Base-by-base conservation (phyloP, 1,140 invertebrate genomes). In the Batillaria attramentaria region DNA sequence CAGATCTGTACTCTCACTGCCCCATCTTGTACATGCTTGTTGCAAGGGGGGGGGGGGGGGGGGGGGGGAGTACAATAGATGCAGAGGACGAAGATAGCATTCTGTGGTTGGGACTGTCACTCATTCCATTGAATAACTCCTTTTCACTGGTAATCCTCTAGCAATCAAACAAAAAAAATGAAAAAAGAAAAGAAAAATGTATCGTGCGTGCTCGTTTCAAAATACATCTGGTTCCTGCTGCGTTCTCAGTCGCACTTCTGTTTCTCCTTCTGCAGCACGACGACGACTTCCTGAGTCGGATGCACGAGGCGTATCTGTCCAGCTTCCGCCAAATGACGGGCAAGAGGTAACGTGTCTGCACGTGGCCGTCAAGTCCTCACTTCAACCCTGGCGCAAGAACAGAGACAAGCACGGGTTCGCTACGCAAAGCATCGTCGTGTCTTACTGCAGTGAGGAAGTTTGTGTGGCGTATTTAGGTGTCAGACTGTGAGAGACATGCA, bases 231-330 rank as follows among this genome's bases (percentile, higher is more conserved):
- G 13, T 35, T 37, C 66, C 31, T 18, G n/a, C 1, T 35, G 60
- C 24, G 5, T 37, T 72, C 50, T 77, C 20, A 43, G 33, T 37
- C n/a, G 18, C 50, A 16, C 54, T 41, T 42, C 42, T 60, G 28
- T 70, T 77, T 79, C 81, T 70, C 79, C 43, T 79, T 31, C 89
- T 89, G 84, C 84, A 91, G 91, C 95, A 95, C 91, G 96, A 97
- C 90, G 92, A 94, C 16, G 95, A 95, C 82, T 97, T 97, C 91
- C 93, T 97, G 13, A 94, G 94, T 84, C 96, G 95, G 90, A 92
- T 97, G 75, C 96, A 97, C 90, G 96, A 97, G 91, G 96, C 95
- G 69, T 97, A 97, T 89, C 94, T 97, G 10, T 84, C 82, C 66
- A 90, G 87, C 81, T 78, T 90, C 39, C 82, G 84, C 43, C 81